Conservation (phyloP, 2,888 invertebrate species). For the Apodemia zela region DNA sequence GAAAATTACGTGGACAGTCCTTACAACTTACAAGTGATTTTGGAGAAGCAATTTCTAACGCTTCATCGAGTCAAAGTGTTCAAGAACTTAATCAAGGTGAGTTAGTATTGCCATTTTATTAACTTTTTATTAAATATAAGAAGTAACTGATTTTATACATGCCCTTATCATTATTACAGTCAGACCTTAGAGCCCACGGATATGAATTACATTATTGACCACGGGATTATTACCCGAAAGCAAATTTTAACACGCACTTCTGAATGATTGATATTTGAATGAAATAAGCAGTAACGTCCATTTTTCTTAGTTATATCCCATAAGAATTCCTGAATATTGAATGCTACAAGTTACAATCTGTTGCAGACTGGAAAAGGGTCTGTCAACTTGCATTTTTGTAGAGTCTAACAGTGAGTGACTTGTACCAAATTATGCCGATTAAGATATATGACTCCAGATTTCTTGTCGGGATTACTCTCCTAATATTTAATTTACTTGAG, state of each 20-base stretch:
- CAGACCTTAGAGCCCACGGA: too few relatives aligned
- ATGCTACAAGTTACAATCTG: neutral
- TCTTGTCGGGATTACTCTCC: slow-evolving; percentile 55
- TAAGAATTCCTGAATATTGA: slow-evolving; percentile 25
- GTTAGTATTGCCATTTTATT: slow-evolving; percentile 32
- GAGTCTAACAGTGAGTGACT: slow-evolving; percentile 61
- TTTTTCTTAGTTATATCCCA: neutral
- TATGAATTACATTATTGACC: too few relatives aligned
- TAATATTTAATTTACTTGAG: slow-evolving; percentile 78
- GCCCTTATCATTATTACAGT: too few relatives aligned
- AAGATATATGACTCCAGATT: slow-evolving; percentile 72
- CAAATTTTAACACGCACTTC: too few relatives aligned
- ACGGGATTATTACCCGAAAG: too few relatives aligned
- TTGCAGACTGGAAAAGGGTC: slow-evolving; percentile 48
- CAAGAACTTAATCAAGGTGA: slow-evolving; percentile 86
- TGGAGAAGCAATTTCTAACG: slow-evolving; percentile 87
- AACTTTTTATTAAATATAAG: too few relatives aligned
- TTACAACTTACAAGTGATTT: slow-evolving; percentile 82
- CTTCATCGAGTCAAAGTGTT: slow-evolving; percentile 90
- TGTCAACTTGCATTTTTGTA: slow-evolving; percentile 57
- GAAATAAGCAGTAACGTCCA: neutral
- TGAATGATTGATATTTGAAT: too few relatives aligned
- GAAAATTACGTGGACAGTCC: slow-evolving; percentile 84
- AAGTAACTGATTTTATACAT: too few relatives aligned
- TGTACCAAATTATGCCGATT: slow-evolving; percentile 72